A percentile compares a stretch with the other conserved stretches of the same genome.
phyloP scores from a whole-genome alignment of 2,797 vertebrate species.

The Melanotaenia nigrans region DNA sequence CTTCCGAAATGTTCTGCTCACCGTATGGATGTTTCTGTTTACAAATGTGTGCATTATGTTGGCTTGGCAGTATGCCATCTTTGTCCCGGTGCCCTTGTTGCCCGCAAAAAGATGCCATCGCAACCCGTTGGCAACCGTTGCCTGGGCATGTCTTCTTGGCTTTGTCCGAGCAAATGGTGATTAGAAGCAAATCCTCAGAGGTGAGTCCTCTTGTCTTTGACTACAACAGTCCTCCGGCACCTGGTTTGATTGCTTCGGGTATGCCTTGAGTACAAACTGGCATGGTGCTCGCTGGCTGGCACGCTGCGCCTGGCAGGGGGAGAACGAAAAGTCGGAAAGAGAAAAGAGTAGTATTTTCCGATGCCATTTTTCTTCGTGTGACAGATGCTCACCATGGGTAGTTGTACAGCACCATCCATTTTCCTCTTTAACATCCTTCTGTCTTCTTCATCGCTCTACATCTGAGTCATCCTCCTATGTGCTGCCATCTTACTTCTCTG shows the following conservation, averaged over 20 bases:
- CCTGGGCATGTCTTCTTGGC: constrained; percentile 65
- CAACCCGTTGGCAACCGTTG: constrained; percentile 67
- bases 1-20: constrained; percentile 63
- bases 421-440: constrained; percentile 39
- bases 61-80: constrained; percentile 76
- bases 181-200: constrained; percentile 71
- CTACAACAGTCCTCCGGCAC: constrained; percentile 40
- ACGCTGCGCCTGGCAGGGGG: constrained; percentile 47
- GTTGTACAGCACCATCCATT: constrained; percentile 35
- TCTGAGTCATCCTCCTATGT: constrained; percentile 49
- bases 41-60: constrained; percentile 57
- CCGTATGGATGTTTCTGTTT: constrained; percentile 68
- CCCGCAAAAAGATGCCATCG: constrained; percentile 71
- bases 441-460: constrained; percentile 48
- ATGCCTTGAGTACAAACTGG: constrained; percentile 57
- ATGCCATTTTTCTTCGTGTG: constrained; percentile 21
- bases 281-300: constrained; percentile 66
- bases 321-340: constrained; percentile 35
- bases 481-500: constrained; percentile 60
- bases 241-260: constrained; percentile 39
- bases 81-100: constrained; percentile 57
- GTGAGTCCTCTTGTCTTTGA: constrained; percentile 66
- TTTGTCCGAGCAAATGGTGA: constrained; percentile 70
- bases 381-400: constrained; percentile 29
- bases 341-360: constrained; percentile 38